These are phyloP conservation scores for Onychostruthus taczanowskii DNA, from an alignment of 2,113 vertebrate species.

Conservation along the genomic window DNA sequence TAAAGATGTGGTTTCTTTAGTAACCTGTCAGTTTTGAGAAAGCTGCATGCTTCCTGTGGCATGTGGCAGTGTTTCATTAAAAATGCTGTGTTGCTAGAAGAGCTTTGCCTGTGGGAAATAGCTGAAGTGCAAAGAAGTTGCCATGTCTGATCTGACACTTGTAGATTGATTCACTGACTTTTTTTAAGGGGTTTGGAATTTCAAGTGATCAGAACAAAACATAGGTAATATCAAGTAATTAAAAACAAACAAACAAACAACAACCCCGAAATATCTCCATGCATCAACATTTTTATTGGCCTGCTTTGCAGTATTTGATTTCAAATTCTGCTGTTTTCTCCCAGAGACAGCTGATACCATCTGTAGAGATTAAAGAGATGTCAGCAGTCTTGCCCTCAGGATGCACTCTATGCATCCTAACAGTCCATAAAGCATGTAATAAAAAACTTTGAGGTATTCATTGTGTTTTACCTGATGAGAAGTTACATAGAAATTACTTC, in stretches of 20 bases:
- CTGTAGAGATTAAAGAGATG: neutral
- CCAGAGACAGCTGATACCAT: neutral
- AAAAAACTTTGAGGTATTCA: neutral
- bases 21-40: neutral
- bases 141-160: neutral
- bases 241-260: neutral
- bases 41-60: neutral
- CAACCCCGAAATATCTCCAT: accelerated
- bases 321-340: neutral
- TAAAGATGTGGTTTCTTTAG: neutral
- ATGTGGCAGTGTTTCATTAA: neutral
- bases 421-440: neutral
- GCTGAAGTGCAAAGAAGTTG: neutral
- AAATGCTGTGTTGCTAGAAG: neutral
- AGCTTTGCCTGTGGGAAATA: neutral
- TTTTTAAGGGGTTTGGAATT: neutral
- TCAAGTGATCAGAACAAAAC: neutral
- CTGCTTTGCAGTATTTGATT: neutral
- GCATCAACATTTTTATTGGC: neutral
- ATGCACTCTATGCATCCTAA: neutral
- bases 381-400: neutral
- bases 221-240: neutral
- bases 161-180: neutral
- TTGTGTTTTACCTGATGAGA: neutral
- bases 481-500: neutral